These are phyloP conservation scores for Myrmophylax atrothorax DNA, from an alignment of 2,113 vertebrate species.

Conservation along the genomic window DNA sequence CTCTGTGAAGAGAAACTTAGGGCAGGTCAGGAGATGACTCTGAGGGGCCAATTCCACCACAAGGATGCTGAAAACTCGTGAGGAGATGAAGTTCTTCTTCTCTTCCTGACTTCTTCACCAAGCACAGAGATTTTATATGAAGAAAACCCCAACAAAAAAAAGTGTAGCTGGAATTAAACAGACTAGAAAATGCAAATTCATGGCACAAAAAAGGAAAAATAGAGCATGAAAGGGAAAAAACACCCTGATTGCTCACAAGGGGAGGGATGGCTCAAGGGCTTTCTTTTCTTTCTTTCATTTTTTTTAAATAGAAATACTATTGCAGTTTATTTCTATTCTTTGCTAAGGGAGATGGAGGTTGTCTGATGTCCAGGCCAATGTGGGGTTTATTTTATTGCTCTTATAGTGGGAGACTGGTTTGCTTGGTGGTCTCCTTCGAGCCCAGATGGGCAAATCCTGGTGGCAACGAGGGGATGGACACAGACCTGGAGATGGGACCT, in stretches of 20 bases:
- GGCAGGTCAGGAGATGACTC: background rate
- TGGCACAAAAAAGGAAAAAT: background rate
- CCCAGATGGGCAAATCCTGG: background rate
- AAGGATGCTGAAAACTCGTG: background rate
- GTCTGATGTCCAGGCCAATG: background rate
- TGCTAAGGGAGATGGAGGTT: background rate
- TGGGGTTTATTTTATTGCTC: background rate
- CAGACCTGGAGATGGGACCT: background rate
- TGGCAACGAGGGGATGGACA: background rate
- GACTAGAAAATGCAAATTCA: background rate
- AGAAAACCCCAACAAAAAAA: background rate
- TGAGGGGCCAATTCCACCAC: background rate
- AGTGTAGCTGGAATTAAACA: background rate
- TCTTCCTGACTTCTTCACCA: background rate
- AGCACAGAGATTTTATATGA: background rate
- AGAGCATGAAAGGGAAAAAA: background rate
- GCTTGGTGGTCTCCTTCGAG: background rate
- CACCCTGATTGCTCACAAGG: background rate
- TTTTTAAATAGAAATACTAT: background rate
- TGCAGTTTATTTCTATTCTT: background rate
- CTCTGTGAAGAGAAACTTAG: background rate
- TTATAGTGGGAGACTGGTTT: background rate
- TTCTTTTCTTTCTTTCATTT: background rate
- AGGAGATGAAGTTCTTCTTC: background rate
- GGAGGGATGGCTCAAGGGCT: background rate